A percentile compares a stretch with the other conserved stretches of the same genome.
These are phyloP conservation scores for Tanaodytes sp. DNA, from an alignment of 2,888 invertebrate species.

Conservation along the genomic window DNA sequence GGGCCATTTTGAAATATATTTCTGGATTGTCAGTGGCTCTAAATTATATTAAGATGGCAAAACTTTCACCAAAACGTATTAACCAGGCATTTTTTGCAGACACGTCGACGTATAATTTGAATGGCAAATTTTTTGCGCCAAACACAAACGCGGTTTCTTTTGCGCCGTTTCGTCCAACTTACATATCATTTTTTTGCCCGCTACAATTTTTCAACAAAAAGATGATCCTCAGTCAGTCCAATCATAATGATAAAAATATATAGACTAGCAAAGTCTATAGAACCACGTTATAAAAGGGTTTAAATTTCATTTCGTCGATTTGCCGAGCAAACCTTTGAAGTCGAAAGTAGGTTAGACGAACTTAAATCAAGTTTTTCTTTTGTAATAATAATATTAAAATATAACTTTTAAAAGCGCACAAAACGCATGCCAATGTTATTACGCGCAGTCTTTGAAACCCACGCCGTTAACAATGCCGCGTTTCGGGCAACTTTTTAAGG, in stretches of 20 bases:
- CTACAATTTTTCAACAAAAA: slow-evolving; percentile 20
- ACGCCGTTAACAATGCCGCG: slow-evolving; percentile 31
- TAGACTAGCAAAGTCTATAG: slow-evolving; percentile 30
- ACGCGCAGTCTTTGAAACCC: slow-evolving; percentile 28
- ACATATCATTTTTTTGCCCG: too few species aligned
- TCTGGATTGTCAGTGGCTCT: slow-evolving; percentile 38
- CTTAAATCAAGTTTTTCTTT: slow-evolving; percentile 40
- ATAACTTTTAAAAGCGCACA: slow-evolving; percentile 34
- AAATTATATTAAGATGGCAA: slow-evolving; percentile 37
- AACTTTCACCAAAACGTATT: slow-evolving; percentile 33
- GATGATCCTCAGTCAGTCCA: slow-evolving; percentile 20
- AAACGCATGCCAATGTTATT: slow-evolving; percentile 40
- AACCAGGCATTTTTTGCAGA: slow-evolving; percentile 4
- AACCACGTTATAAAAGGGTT: slow-evolving; percentile 35
- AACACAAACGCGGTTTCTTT: too few species aligned
- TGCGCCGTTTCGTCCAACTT: too few species aligned
- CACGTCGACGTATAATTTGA: slow-evolving; percentile 38
- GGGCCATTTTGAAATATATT: slow-evolving; percentile 43
- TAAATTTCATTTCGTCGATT: slow-evolving; percentile 40
- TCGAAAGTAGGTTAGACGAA: slow-evolving; percentile 35
- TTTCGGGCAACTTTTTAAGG: slow-evolving; percentile 14
- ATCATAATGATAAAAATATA: slow-evolving; percentile 35
- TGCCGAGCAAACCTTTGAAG: slow-evolving; percentile 33
- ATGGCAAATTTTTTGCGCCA: slow-evolving; percentile 21
- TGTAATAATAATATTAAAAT: slow-evolving; percentile 42